These are phyloP conservation scores for Aythya baeri DNA, from an alignment of 2,113 vertebrate species.

Conservation along the genomic window DNA sequence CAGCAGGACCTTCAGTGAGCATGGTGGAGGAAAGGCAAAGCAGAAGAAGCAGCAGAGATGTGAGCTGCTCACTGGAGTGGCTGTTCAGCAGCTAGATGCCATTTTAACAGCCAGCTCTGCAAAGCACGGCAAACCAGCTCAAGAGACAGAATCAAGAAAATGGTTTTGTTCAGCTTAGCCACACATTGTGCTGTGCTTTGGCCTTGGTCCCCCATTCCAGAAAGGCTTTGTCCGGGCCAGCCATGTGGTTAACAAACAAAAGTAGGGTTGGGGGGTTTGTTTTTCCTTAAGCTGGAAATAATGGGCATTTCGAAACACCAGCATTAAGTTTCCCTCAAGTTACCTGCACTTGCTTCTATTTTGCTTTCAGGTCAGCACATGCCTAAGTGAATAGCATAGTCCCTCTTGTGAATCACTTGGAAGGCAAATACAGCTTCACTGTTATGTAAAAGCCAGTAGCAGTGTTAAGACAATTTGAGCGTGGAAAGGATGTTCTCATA, in stretches of 20 bases:
- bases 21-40: not conserved
- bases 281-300: slow-evolving; percentile 35
- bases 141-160: not conserved
- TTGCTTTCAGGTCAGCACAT: slow-evolving; percentile 5
- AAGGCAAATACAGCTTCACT: not conserved
- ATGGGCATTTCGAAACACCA: slow-evolving; percentile 26
- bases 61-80: not conserved
- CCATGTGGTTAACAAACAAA: not conserved
- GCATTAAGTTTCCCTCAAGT: slow-evolving; percentile 51
- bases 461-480: not conserved
- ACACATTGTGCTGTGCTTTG: not conserved
- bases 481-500: slow-evolving; percentile 11
- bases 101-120: slow-evolving; percentile 33
- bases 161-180: slow-evolving; percentile 2
- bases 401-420: not conserved
- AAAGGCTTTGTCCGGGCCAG: not conserved
- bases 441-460: slow-evolving; percentile 26
- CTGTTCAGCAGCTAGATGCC: not conserved
- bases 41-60: not conserved
- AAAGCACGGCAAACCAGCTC: not conserved
- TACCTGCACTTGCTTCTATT: slow-evolving; percentile 29
- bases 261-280: slow-evolving; percentile 32
- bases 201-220: not conserved
- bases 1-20: not conserved
- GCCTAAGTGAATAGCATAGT: not conserved